phyloP scores from a whole-genome alignment of 2,888 invertebrate genomes.

The Scaptodrosophila latifasciaeformis region DNA sequence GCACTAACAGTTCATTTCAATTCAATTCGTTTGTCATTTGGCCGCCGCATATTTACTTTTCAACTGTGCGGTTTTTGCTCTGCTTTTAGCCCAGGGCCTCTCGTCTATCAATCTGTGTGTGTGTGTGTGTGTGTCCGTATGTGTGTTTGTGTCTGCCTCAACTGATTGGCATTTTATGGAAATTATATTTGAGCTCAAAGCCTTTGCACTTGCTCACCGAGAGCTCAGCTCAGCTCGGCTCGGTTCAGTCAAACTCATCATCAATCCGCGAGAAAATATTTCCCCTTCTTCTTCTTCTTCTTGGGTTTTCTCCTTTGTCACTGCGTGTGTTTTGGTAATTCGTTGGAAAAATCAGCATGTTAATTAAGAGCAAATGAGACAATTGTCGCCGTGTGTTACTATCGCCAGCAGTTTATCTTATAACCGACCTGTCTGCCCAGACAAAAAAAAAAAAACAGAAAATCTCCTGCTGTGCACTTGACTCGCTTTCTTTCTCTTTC shows the following conservation, averaged over 20 bases:
- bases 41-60: slow-evolving; percentile 36
- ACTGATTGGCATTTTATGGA: slow-evolving; percentile 65
- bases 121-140: too few species aligned
- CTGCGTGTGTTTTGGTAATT: slow-evolving; percentile 48
- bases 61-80: too few species aligned
- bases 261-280: too few species aligned
- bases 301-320: neutral
- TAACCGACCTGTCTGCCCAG: too few species aligned
- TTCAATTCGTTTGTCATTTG: slow-evolving; percentile 68
- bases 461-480: slow-evolving; percentile 42
- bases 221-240: too few species aligned
- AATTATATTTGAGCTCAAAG: slow-evolving; percentile 39
- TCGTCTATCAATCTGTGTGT: slow-evolving; percentile 6
- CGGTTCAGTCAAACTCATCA: too few species aligned
- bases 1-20: slow-evolving; percentile 62
- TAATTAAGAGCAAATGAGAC: slow-evolving; percentile 57
- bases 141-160: slow-evolving; percentile 12
- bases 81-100: slow-evolving; percentile 5
- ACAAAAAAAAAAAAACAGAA: too few species aligned
- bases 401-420: slow-evolving; percentile 24
- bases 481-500: neutral
- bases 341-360: slow-evolving; percentile 41
- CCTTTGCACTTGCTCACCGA: neutral
- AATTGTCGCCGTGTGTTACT: slow-evolving; percentile 29
- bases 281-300: too few species aligned